Base-by-base conservation (phyloP, 2,888 invertebrate species). In the Strigamia transsilvanica region DNA sequence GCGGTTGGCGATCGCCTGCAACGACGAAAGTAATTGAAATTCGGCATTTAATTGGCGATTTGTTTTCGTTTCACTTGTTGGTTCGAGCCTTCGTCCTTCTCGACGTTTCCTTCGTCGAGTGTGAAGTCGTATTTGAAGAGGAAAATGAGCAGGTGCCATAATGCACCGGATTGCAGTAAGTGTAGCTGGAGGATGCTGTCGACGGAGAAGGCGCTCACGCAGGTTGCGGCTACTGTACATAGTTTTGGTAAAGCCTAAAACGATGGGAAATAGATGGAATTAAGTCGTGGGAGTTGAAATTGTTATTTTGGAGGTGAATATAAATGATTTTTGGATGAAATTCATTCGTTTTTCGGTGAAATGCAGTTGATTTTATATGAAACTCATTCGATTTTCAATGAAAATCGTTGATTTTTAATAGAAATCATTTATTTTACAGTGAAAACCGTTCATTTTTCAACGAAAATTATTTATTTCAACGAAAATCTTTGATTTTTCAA, bases 71-170 rank as follows among this genome's bases (percentile, higher is more conserved):
- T n/a, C 46, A 89, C 89, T 87, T 93, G 93, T 86, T 95, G 94
- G 88, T 97, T 98, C 4, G 93, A 92, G 80, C 94, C 93, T 86
- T 94, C 94, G 85, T 91, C 93, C 32, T 93, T 92, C 85, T 95
- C 94, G 0, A 98, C 94, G 0, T 98, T 99, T 80, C 98, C 96
- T 90, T 99, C 99, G 83, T 98, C 94, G 85, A 99, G 90, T 5
- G 99, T 99, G 89, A 94, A 99, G 89, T 99, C 99, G 88, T 98
- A 99, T 83, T 93, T 93, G 88, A 99, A 96, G 88, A 95, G 93
- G 85, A 95, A 94, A 0, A 95, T 91, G 56, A 99, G 88, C 81
- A 99, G 89, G 86, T 97, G 96, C 94, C 96, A 99, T 4, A 99
- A 88, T 0, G 94, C 95, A 10, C 98, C 99, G 0, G 94, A 92